phyloP scores from a whole-genome alignment of 2,113 vertebrate species.

The Dicrurus megarhynchus region DNA sequence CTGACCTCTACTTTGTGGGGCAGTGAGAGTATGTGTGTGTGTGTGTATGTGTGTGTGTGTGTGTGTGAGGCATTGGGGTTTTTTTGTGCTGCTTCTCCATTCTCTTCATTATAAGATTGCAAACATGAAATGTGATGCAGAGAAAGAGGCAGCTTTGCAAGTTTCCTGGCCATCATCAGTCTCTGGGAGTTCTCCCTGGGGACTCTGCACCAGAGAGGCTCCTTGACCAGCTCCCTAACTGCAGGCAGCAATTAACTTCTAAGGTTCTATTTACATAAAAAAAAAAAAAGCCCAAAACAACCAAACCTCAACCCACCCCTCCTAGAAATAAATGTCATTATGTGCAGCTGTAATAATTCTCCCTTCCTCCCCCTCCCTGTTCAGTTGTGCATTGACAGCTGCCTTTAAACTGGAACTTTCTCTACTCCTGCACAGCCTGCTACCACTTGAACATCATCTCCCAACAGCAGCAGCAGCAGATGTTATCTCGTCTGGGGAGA shows the following conservation, averaged over 20 bases:
- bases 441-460: background rate
- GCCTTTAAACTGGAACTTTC: slow-evolving; percentile 25
- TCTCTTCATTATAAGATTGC: background rate
- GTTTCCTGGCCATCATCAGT: background rate
- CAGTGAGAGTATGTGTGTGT: background rate
- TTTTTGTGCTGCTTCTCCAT: background rate
- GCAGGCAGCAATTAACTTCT: background rate
- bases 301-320: background rate
- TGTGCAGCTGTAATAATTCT: background rate
- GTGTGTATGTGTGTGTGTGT: too few relatives aligned
- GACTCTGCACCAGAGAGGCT: background rate
- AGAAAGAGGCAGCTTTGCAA: background rate
- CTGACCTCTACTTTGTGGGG: background rate
- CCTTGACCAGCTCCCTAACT: accelerated
- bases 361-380: background rate
- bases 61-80: background rate
- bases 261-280: background rate
- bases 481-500: background rate
- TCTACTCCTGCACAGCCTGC: background rate
- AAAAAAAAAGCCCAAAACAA: accelerated
- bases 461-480: background rate
- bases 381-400: background rate
- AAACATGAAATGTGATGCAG: background rate
- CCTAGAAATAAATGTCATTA: background rate
- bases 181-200: accelerated